phyloP scores from a whole-genome alignment of 2,113 vertebrate genomes.

The Entelurus aequoreus region DNA sequence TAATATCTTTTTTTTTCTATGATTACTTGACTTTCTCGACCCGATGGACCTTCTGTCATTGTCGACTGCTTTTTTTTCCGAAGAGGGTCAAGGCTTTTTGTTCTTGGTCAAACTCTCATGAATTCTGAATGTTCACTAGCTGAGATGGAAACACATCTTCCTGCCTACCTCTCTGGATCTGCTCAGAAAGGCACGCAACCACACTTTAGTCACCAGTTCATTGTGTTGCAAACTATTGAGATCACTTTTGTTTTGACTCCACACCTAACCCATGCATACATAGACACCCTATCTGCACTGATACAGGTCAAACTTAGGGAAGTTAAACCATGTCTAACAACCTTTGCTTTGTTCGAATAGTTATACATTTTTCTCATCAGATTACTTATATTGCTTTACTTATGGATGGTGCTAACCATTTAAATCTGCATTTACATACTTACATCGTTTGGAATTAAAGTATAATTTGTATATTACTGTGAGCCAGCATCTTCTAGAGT shows the following conservation, averaged over 20 bases:
- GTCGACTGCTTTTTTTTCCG: slow-evolving; percentile 47
- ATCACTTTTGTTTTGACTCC: slow-evolving; percentile 8
- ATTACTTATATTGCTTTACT: too few species aligned
- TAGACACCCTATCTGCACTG: too few species aligned
- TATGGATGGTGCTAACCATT: too few species aligned
- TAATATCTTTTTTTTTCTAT: slow-evolving; percentile 36
- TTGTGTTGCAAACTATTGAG: slow-evolving; percentile 26
- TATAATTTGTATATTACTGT: too few species aligned
- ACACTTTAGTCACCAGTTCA: slow-evolving; percentile 34
- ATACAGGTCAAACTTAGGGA: neutral
- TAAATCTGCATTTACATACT: too few species aligned
- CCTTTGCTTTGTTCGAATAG: too few species aligned
- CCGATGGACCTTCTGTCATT: slow-evolving; percentile 10
- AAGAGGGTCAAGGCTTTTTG: slow-evolving; percentile 55
- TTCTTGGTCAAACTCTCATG: slow-evolving; percentile 59
- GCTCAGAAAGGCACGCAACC: slow-evolving; percentile 17
- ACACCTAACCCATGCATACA: too few species aligned
- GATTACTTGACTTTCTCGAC: neutral
- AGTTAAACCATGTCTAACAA: too few species aligned
- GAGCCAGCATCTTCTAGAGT: too few species aligned
- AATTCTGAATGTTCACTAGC: slow-evolving; percentile 58
- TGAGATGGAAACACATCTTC: slow-evolving; percentile 31
- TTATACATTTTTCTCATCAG: too few species aligned
- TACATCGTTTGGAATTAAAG: too few species aligned
- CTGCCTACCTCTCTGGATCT: slow-evolving; percentile 20